Base-by-base conservation (phyloP, 1,140 invertebrate genomes). In the Nasonia vitripennis region DNA sequence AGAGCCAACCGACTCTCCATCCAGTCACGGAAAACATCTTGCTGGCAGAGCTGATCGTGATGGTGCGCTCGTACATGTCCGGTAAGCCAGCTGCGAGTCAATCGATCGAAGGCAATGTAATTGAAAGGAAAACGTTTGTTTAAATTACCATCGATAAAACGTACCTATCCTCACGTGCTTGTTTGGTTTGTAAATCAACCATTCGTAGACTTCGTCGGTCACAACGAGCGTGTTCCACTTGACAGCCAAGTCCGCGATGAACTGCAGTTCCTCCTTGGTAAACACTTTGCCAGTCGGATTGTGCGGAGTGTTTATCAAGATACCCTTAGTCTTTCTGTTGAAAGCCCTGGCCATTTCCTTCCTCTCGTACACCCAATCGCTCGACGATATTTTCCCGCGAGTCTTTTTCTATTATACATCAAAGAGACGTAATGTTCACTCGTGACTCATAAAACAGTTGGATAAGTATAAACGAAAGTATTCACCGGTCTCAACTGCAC, bases 221-320 rank as follows among this genome's bases (percentile, higher is more conserved):
- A 99, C 93, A 81, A 98, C 98, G 5, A 99, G 92, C 4, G 97
- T 96, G 92, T 99, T 96, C 95, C 98, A 96, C 91, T 99, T 98
- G 89, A 97, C 97, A 89, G 98, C 99, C 62, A 99, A 93, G 88
- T 96, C 90, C 0, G 97, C 98, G 87, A 99, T 98, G 81, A 96
- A 93, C 87, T 96, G 93, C 81, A 97, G 90, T 91, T 98, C 97
- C 12, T 95, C 91, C 2, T 92, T 87, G 5, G 94, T 95, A 88
- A 97, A 97, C 41, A 99, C 97, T 94, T 99, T 99, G 70, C 98
- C 98, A 2, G 98, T 91, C 0, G 98, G 98, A 94, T 99, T 99
- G 91, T 99, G 97, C 0, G 98, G 99, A 1, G 98, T 99, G 92
- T 99, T 99, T 2, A 99, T 86, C 75, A 99, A 96, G 6, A 99